Evolutionary conservation across 2,888 invertebrate genomes (phyloP).

Genomic region (Eumacrocentrus americanus): DNA sequence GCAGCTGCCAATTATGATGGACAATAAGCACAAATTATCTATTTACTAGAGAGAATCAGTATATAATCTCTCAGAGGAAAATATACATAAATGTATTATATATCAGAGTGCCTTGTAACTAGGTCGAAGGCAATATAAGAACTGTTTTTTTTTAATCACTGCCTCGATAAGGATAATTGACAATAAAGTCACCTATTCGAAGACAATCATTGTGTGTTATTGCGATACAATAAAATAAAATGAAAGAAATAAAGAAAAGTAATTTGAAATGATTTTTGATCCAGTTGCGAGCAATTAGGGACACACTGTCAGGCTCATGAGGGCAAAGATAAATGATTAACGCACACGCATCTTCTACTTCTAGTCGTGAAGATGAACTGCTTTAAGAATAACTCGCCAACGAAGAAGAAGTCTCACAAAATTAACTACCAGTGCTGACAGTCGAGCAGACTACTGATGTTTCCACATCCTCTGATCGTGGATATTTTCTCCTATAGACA

Average conservation of each 20-base stretch:
- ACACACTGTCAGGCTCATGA: neutral
- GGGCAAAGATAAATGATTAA: slow-evolving; percentile 11
- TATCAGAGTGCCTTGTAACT: neutral
- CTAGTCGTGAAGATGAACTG: slow-evolving; percentile 4
- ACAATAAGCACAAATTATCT: slow-evolving; percentile 13
- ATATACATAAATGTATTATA: slow-evolving; percentile 2
- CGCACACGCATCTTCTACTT: neutral
- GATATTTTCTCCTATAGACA: neutral
- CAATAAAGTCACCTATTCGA: too few species aligned
- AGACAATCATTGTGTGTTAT: neutral
- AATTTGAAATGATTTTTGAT: slow-evolving; percentile 13
- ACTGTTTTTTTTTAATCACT: neutral
- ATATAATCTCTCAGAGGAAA: slow-evolving; percentile 1
- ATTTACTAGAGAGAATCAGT: neutral
- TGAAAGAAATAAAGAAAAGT: neutral
- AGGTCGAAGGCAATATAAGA: neutral
- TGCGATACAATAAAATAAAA: neutral
- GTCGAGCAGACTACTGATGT: slow-evolving; percentile 3
- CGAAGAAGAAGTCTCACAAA: neutral
- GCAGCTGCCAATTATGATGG: slow-evolving; percentile 16
- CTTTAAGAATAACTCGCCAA: slow-evolving; percentile 5
- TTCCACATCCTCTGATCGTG: too few species aligned
- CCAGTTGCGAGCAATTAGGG: slow-evolving; percentile 13
- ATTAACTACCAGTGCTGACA: slow-evolving; percentile 11
- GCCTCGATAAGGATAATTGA: slow-evolving; percentile 1